Conservation (phyloP, 2,797 vertebrate genomes). For the Malurus leucopterus region DNA sequence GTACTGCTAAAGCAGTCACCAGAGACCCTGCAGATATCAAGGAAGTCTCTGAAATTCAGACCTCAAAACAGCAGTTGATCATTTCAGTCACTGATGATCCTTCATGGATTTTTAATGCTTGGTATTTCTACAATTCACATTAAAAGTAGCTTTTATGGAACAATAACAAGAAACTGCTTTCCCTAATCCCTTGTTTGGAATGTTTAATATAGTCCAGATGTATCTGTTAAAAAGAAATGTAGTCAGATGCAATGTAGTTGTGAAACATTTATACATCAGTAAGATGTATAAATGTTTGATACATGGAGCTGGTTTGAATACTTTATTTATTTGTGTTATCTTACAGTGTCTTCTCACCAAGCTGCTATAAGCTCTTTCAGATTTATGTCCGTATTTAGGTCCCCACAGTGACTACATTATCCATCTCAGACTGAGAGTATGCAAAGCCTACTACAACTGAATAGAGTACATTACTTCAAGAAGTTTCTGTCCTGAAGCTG, state of each 20-base stretch:
- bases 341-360: not conserved
- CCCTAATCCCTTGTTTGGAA: constrained; percentile 17
- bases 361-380: not conserved
- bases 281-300: not conserved
- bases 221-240: not conserved
- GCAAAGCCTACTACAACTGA: not conserved
- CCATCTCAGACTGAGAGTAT: not conserved
- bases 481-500: not conserved
- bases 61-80: not conserved
- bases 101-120: constrained; percentile 32
- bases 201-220: constrained; percentile 46
- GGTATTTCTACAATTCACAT: constrained; percentile 5
- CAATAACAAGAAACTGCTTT: constrained; percentile 18
- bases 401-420: not conserved
- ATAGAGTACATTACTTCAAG: not conserved
- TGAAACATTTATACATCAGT: not conserved
- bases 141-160: constrained; percentile 21
- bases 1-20: not conserved
- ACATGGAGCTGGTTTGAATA: not conserved
- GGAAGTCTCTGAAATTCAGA: not conserved
- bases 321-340: not conserved
- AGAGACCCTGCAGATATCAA: not conserved
- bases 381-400: not conserved
- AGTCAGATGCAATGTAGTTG: not conserved
- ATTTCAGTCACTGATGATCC: not conserved